A percentile compares a stretch with the other conserved stretches of the same genome.
phyloP scores from a whole-genome alignment of 2,797 vertebrate species.

The Odontamblyopus lacepedii region DNA sequence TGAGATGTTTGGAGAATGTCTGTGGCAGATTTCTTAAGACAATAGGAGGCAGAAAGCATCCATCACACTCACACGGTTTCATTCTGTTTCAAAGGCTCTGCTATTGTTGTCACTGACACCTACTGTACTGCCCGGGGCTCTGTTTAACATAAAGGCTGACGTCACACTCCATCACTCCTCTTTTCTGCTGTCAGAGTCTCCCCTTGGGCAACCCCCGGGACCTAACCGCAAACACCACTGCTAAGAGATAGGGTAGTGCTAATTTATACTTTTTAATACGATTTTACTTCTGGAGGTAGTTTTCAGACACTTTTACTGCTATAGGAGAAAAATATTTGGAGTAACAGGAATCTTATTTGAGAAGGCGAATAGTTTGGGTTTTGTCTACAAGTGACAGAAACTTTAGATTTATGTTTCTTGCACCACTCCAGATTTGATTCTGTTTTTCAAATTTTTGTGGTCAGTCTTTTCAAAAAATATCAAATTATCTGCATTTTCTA shows the following conservation, averaged over 20 bases:
- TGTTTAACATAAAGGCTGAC: not conserved
- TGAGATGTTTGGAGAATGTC: not conserved
- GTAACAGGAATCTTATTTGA: too few species aligned
- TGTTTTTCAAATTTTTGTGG: too few species aligned
- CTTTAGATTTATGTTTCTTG: too few species aligned
- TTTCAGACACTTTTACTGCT: too few species aligned
- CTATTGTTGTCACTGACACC: not conserved
- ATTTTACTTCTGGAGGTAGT: not conserved
- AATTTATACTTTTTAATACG: not conserved
- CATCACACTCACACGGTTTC: not conserved
- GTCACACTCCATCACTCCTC: not conserved
- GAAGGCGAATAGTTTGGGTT: too few species aligned
- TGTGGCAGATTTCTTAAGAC: not conserved
- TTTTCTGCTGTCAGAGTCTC: constrained; percentile 8
- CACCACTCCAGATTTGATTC: too few species aligned
- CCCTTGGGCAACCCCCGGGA: constrained; percentile 36
- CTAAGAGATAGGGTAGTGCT: too few species aligned
- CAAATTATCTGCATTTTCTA: too few species aligned
- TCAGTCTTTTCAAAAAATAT: too few species aligned
- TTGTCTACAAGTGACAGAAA: too few species aligned
- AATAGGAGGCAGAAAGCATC: not conserved
- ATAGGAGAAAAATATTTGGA: too few species aligned
- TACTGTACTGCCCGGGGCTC: not conserved
- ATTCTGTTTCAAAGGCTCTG: constrained; percentile 1
- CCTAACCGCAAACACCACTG: constrained; percentile 6